Conservation (phyloP, 2,113 vertebrate genomes). For the Propithecus coquereli region DNA sequence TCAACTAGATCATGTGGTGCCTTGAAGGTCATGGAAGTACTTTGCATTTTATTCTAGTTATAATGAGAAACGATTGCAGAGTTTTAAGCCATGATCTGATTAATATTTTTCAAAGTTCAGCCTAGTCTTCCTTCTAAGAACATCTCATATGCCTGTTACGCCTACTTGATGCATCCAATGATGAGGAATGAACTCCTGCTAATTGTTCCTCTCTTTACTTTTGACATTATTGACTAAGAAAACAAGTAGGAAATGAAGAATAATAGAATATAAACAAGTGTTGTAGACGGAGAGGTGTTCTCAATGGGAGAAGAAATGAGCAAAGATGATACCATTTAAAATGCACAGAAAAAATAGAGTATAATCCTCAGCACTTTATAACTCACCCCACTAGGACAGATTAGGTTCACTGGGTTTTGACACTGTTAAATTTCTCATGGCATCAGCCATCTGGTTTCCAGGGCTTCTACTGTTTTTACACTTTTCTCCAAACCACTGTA, state of each 20-base stretch:
- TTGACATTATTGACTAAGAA: background rate
- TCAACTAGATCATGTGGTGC: background rate
- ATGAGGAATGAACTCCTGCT: background rate
- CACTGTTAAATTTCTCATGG: background rate
- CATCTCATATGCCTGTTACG: background rate
- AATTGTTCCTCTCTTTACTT: background rate
- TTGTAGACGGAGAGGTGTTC: background rate
- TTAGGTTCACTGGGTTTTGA: background rate
- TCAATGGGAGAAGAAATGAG: background rate
- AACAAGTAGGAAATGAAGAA: background rate
- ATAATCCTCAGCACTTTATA: background rate
- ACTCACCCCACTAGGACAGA: background rate
- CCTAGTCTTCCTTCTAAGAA: background rate
- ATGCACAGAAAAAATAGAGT: background rate
- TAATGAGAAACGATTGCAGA: background rate
- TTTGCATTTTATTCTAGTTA: background rate
- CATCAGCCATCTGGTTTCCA: background rate
- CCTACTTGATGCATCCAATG: background rate
- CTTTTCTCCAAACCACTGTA: background rate
- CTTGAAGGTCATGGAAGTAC: background rate
- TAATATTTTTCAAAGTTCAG: background rate
- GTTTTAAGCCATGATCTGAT: background rate
- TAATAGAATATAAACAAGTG: background rate
- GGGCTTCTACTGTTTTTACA: slow-evolving; percentile 6
- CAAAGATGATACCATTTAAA: background rate